Evolutionary conservation across 2,113 vertebrate species (phyloP).

Genomic region (Mohoua ochrocephala): DNA sequence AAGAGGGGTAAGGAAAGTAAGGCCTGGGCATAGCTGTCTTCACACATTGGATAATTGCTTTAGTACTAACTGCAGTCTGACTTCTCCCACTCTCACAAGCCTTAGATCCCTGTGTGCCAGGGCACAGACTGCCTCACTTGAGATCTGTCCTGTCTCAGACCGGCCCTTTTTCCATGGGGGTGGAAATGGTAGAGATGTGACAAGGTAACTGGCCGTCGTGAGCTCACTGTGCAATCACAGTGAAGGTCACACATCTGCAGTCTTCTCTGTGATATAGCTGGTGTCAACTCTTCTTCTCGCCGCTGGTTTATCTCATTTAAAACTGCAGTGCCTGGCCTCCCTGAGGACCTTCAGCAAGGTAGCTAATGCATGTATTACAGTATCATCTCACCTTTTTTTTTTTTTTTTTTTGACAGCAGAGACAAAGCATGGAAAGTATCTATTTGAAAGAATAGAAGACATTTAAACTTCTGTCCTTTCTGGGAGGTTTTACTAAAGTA

Average conservation of each 20-base stretch:
- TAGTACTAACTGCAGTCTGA: not conserved
- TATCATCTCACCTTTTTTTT: not conserved
- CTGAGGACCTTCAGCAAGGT: not conserved
- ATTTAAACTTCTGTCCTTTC: not conserved
- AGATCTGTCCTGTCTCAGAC: not conserved
- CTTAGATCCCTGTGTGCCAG: not conserved
- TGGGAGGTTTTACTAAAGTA: not conserved
- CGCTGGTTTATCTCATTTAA: not conserved
- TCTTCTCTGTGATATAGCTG: not conserved
- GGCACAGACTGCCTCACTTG: not conserved
- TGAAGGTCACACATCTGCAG: not conserved
- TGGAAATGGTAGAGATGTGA: not conserved
- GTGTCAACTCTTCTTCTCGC: not conserved
- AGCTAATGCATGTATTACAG: not conserved
- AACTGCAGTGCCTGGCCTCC: not conserved
- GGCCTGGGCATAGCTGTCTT: not conserved
- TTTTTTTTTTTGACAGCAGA: not conserved
- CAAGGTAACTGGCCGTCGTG: not conserved
- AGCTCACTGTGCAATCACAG: not conserved
- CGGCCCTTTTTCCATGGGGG: not conserved
- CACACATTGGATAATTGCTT: not conserved
- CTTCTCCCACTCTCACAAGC: not conserved
- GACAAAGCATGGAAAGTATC: not conserved
- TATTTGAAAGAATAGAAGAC: not conserved
- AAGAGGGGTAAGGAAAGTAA: not conserved